Evolutionary conservation across 2,113 vertebrate species (phyloP).

Genomic region (Garra rufa): DNA sequence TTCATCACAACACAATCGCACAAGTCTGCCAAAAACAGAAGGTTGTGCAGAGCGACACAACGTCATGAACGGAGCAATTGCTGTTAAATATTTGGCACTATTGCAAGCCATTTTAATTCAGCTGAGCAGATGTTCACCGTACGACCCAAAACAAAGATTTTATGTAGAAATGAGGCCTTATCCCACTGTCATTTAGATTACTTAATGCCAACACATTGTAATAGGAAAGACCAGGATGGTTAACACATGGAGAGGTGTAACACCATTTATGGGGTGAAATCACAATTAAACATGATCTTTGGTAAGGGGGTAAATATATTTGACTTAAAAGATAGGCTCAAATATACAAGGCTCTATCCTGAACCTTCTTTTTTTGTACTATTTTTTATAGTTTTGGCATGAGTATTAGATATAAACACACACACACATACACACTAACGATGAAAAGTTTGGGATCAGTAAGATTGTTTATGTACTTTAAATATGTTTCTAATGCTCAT

Average conservation of each 20-base stretch:
- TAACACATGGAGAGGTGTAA: not conserved
- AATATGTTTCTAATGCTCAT: no score
- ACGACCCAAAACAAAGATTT: not conserved
- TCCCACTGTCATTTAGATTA: not conserved
- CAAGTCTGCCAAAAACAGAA: conserved; percentile 34
- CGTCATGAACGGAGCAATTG: conserved; percentile 39
- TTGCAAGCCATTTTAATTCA: not conserved
- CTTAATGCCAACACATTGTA: not conserved
- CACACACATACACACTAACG: no score
- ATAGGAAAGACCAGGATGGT: not conserved
- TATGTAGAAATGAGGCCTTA: not conserved
- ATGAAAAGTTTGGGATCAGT: no score
- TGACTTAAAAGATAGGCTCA: not conserved
- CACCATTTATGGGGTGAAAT: not conserved
- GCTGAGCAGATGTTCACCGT: not conserved
- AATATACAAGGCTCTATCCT: not conserved
- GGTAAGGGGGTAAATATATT: not conserved
- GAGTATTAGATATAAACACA: not conserved
- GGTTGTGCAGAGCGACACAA: conserved; percentile 5
- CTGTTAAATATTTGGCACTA: conserved; percentile 10
- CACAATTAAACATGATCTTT: not conserved
- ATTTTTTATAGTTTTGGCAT: not conserved
- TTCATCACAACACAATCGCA: conserved; percentile 5
- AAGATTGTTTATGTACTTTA: no score
- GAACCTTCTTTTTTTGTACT: not conserved